phyloP scores from a whole-genome alignment of 2,797 vertebrate species.

The Chanos chanos region DNA sequence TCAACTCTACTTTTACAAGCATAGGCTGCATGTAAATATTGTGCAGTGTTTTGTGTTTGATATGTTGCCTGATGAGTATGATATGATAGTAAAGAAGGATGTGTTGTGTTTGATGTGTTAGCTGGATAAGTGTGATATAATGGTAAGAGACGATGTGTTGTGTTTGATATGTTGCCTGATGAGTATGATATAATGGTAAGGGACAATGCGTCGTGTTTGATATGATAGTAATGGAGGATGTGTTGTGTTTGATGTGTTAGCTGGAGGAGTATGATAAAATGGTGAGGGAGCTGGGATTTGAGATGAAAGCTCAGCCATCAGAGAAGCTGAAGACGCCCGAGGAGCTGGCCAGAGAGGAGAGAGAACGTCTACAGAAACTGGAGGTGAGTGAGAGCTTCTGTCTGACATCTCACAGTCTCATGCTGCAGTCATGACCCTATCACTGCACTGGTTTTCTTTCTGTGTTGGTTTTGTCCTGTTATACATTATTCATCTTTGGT shows the following conservation, averaged over 20 bases:
- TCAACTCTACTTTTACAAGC: too few species aligned
- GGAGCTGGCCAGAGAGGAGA: conserved; percentile 83
- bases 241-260: conserved; percentile 61
- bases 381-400: conserved; percentile 70
- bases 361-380: conserved; percentile 77
- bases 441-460: too few species aligned
- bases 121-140: conserved; percentile 89
- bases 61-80: too few species aligned
- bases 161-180: too few species aligned
- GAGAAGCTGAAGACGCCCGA: conserved; percentile 88
- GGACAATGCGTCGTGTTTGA: background rate
- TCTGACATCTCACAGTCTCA: too few species aligned
- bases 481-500: too few species aligned
- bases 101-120: conserved; percentile 51
- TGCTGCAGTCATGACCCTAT: too few species aligned
- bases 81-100: conserved; percentile 20
- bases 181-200: too few species aligned
- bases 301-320: conserved; percentile 95
- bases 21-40: too few species aligned
- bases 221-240: conserved; percentile 18
- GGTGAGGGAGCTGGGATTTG: conserved; percentile 93
- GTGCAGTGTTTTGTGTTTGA: too few species aligned
- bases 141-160: conserved; percentile 93
- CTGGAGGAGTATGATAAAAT: conserved; percentile 87
- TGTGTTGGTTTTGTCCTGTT: too few species aligned